Base-by-base conservation (phyloP, 2,888 invertebrate genomes). In the Salticus scenicus region DNA sequence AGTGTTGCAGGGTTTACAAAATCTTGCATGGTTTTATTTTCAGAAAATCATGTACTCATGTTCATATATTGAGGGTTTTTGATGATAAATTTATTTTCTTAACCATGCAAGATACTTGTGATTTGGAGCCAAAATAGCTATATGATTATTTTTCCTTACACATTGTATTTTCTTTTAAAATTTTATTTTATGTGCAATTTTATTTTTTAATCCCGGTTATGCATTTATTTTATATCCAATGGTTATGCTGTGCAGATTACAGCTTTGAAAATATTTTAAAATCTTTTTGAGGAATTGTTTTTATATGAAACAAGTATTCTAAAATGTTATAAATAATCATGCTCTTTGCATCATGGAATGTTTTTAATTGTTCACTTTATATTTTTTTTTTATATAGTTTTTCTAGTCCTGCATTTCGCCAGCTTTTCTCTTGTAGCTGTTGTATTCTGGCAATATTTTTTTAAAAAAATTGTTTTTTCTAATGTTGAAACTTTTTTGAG, bases 381-480 rank as follows among this genome's bases (percentile, higher is more conserved):
- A 70, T 75, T 76, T 83, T 82, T 47, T 69, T 76, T 71, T 76
- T 64, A 76, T 77, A 73, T 66, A 51, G 66, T 74, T 76, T n/a
- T 84, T 84, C 83, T 84, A 84, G 83, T 84, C 83, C 83, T 84
- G 67, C 76, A 72, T 84, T 20, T 78, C 77, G 51, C 73, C 73
- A 73, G 77, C 77, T 84, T 84, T 80, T 77, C 67, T 76, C 73
- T 84, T 66, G 57, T 77, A 69, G 75, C 75, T 70, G 75, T 81
- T 82, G 70, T 82, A 82, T 71, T 84, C 77, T 72, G 42, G 83
- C 83, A 84, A 84, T 77, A 84, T 84, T 84, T 84, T 37, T 84
- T 20, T 51, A 70, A 70, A 77, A 42, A 42, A 69, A 75, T 77
- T 77, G 66, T 84, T 84, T n/a, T n/a, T 84, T 84, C 83, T 84